phyloP scores from a whole-genome alignment of 2,888 invertebrate genomes.

The Tanytarsus gracilentus region DNA sequence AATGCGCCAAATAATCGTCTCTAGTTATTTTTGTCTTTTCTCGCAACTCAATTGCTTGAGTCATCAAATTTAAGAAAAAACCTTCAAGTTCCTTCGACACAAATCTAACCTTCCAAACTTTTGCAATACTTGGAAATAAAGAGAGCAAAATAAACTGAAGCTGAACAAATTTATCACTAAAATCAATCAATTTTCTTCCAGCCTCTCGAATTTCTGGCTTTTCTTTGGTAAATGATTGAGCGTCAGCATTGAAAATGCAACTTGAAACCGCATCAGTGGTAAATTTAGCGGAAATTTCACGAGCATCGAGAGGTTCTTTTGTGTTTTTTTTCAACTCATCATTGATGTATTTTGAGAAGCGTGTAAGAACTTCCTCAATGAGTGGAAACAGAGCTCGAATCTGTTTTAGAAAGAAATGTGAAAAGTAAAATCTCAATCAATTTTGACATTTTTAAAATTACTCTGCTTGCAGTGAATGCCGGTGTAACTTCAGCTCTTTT shows the following conservation, averaged over 20 bases:
- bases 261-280: constrained; percentile 34
- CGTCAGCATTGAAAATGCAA: constrained; percentile 38
- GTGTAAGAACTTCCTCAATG: neutral
- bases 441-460: neutral
- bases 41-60: constrained; percentile 31
- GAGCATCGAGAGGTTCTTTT: constrained; percentile 30
- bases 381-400: constrained; percentile 27
- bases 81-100: constrained; percentile 29
- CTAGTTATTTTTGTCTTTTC: constrained; percentile 30
- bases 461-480: constrained; percentile 32
- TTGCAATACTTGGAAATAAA: constrained; percentile 31
- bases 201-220: constrained; percentile 30
- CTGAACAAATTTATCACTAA: constrained; percentile 1
- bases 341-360: constrained; percentile 1
- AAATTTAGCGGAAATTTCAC: constrained; percentile 14
- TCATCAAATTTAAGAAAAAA: constrained; percentile 32
- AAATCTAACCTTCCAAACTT: constrained; percentile 30
- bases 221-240: constrained; percentile 33
- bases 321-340: constrained; percentile 30
- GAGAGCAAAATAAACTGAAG: constrained; percentile 27
- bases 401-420: no score
- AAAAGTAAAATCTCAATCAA: no score
- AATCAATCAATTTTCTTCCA: constrained; percentile 30
- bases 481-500: constrained; percentile 33
- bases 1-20: constrained; percentile 33